phyloP scores from a whole-genome alignment of 2,113 vertebrate species.

The Stictonetta naevosa region DNA sequence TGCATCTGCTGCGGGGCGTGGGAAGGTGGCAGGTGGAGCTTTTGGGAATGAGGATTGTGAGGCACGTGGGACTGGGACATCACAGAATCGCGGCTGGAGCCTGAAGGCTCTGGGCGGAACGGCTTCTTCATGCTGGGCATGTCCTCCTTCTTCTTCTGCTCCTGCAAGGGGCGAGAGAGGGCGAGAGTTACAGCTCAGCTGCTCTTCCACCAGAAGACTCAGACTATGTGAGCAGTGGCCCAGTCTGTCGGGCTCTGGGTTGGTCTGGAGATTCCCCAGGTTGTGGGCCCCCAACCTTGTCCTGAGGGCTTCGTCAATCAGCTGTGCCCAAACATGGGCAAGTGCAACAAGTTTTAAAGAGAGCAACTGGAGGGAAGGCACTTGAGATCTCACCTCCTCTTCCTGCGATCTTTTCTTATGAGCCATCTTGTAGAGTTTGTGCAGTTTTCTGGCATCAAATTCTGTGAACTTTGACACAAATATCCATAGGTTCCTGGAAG shows the following conservation, averaged over 20 bases:
- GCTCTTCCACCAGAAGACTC: not conserved
- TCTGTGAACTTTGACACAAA: constrained; percentile 99
- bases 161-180: constrained; percentile 72
- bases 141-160: constrained; percentile 94
- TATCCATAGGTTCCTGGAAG: constrained; percentile 95
- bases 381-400: constrained; percentile 85
- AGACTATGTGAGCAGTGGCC: not conserved
- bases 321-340: not conserved
- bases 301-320: not conserved
- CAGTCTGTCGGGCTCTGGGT: not conserved
- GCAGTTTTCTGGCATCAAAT: constrained; percentile 95
- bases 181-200: not conserved
- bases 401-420: constrained; percentile 96
- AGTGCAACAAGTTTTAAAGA: not conserved
- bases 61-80: constrained; percentile 81
- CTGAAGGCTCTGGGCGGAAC: constrained; percentile 89
- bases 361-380: not conserved
- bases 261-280: not conserved
- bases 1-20: constrained; percentile 85
- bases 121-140: constrained; percentile 81
- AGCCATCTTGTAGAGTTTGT: constrained; percentile 98
- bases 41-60: constrained; percentile 80
- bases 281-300: not conserved
- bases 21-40: constrained; percentile 78
- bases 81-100: constrained; percentile 89